These are phyloP conservation scores for Cyphomyrus discorhynchus DNA, from an alignment of 2,113 vertebrate species.

Conservation along the genomic window DNA sequence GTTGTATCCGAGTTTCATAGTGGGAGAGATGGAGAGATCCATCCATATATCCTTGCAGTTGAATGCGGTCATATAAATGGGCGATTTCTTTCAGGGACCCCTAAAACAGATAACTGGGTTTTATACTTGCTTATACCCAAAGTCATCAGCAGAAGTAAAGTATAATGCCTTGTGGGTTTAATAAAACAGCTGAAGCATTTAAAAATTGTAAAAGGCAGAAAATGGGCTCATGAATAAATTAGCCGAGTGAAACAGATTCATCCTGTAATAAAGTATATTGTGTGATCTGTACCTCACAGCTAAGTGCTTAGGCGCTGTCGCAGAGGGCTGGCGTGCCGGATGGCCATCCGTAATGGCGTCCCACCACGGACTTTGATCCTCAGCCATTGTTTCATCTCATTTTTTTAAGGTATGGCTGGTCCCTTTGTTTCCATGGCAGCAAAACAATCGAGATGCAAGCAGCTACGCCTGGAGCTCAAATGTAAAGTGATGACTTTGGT, in stretches of 20 bases:
- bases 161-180: slow-evolving; percentile 6
- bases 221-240: slow-evolving; percentile 17
- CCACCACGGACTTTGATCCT: background rate
- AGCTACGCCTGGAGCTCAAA: background rate
- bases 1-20: background rate
- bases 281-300: slow-evolving; percentile 1
- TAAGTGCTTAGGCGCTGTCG: background rate
- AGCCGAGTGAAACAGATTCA: slow-evolving; percentile 5
- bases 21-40: background rate
- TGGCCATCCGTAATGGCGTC: background rate
- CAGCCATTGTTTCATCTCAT: background rate
- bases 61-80: background rate
- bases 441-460: background rate
- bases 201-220: slow-evolving; percentile 7
- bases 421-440: background rate
- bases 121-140: slow-evolving; percentile 8
- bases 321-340: background rate
- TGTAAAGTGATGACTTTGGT: background rate
- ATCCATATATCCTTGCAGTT: background rate
- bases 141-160: slow-evolving; percentile 1
- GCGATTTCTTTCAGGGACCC: background rate
- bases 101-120: slow-evolving; percentile 9
- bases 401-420: background rate
- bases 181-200: slow-evolving; percentile 17
- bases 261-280: slow-evolving; percentile 7